Percentiles rank a stretch among this genome's conserved stretches.
These are phyloP conservation scores for Catalaphyllia jardinei DNA, from an alignment of 64 coral and sea anemone genomes.

Conservation along the genomic window DNA sequence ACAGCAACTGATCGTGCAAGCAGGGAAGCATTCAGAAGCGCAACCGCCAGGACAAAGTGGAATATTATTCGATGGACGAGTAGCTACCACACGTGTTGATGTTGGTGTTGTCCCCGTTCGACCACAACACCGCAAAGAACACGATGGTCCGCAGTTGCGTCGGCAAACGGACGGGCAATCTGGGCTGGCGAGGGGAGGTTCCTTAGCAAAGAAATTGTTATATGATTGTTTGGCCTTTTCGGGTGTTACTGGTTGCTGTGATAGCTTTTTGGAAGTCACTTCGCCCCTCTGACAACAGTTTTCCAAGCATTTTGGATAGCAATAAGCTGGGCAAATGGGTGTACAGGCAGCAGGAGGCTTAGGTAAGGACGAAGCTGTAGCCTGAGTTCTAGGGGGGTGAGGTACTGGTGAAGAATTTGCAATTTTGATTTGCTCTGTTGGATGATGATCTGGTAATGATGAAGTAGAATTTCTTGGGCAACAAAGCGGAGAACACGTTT, in stretches of 20 bases:
- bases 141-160: conserved; percentile 25
- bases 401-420: neutral
- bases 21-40: conserved; percentile 59
- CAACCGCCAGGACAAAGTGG: conserved; percentile 57
- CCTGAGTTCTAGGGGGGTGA: neutral
- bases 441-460: neutral
- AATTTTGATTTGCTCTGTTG: neutral
- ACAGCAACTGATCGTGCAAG: conserved; percentile 68
- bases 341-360: conserved; percentile 1
- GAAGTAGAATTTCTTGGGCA: neutral
- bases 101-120: neutral
- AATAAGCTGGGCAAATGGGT: conserved; percentile 18
- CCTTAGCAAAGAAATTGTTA: conserved; percentile 21
- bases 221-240: conserved; percentile 13
- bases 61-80: neutral
- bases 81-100: neutral
- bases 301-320: conserved; percentile 21
- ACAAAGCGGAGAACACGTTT: conserved; percentile 19
- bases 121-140: conserved; percentile 41
- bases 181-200: neutral
- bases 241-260: neutral
- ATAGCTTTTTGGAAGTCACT: neutral
- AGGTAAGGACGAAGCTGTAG: neutral
- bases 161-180: conserved; percentile 37
- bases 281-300: conserved; percentile 26